phyloP scores from a whole-genome alignment of 1,140 invertebrate genomes.

The Dendroctonus valens region DNA sequence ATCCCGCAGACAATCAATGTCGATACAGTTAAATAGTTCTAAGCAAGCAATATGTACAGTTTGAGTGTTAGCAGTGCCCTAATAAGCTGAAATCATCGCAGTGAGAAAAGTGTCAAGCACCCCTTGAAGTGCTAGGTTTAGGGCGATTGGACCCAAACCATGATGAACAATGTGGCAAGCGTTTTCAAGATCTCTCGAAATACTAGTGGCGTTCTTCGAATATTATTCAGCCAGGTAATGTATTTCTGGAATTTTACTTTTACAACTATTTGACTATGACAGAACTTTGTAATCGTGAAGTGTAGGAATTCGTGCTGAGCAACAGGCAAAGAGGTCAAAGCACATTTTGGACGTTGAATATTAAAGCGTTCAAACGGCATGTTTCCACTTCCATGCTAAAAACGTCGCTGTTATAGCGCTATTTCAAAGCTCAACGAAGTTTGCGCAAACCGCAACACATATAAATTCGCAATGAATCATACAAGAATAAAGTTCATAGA shows the following conservation, averaged over 20 bases:
- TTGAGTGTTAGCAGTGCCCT: neutral
- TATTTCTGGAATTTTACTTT: neutral
- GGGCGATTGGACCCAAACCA: conserved; percentile 33
- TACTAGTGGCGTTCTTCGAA: conserved; percentile 75
- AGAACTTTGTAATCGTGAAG: no score
- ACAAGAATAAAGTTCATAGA: no score
- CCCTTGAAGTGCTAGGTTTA: neutral
- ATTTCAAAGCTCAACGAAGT: no score
- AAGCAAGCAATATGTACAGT: neutral
- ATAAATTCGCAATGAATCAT: no score
- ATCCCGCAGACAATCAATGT: conserved; percentile 1
- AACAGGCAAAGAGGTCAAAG: no score
- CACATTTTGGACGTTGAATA: no score
- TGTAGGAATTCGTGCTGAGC: no score
- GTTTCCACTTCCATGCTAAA: no score
- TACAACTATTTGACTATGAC: no score
- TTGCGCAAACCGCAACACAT: no score
- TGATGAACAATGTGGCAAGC: conserved; percentile 69
- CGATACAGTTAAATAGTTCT: neutral
- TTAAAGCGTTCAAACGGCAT: no score
- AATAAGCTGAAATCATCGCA: neutral
- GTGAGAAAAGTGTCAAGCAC: conserved; percentile 4
- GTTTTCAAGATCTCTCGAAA: conserved; percentile 72
- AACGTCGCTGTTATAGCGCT: no score
- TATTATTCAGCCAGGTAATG: conserved; percentile 73